Base-by-base conservation (phyloP, 2,888 invertebrate species). In the Athripsodes cinereus region DNA sequence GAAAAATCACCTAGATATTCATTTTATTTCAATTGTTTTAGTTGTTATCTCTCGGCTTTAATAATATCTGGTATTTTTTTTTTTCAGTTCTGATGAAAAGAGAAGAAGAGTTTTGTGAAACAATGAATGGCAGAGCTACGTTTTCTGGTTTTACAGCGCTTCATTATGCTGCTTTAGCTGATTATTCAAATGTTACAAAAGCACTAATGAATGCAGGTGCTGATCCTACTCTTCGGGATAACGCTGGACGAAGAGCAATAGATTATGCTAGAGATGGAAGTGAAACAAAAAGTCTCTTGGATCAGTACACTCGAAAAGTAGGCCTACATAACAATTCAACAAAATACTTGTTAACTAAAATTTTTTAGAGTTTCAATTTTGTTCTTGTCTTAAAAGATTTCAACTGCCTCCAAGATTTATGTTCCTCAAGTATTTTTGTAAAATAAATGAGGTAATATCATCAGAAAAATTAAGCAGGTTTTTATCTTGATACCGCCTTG, bases 111-210 rank as follows among this genome's bases (percentile, higher is more conserved):
- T 95, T 95, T 74, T 86, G 85, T 66, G 80, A 83, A 66, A 73
- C 81, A 47, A 78, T 88, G 70, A 86, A 85, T 68, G 83, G 81
- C 66, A 80, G 84, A 66, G 89, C 88, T 1, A 87, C 86, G 8
- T 94, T 91, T 72, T 80, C 85, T 64, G 93, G 92, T 31, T 92
- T 91, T 74, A 93, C 94, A 56, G 85, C 93, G 52, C 78, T 95
- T 64, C 94, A 95, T 73, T 95, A 95, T 77, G 93, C 94, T 10
- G 90, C 87, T 53, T 75, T 95, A 48, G 81, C 84, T 1, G 87
- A 92, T 74, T 84, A 87, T 64, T 68, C 77, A 2, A 78, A 78
- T 20, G 79, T 84, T 35, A 83, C 88, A 5, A 75, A 80, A 67
- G 72, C 82, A 40, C 77, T 94, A 53, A 73, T 94, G 11, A 83